Evolutionary conservation across 2,797 vertebrate genomes (phyloP).

Genomic region (Notolepis coatsorum): DNA sequence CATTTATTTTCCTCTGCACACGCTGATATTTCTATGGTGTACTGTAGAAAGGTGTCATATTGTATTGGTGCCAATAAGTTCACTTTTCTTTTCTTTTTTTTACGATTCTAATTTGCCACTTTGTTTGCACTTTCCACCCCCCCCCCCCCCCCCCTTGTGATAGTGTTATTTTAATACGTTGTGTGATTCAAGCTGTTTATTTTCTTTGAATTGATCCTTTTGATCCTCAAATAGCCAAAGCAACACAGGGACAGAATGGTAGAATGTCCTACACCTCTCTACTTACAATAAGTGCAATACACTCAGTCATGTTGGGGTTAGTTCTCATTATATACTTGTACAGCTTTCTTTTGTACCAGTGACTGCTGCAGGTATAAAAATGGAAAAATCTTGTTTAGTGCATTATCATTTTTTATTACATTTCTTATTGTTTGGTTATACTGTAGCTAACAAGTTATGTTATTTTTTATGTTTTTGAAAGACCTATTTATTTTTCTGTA

Average conservation of each 20-base stretch:
- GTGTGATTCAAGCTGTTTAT: slow-evolving; percentile 34
- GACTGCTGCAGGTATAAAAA: slow-evolving; percentile 12
- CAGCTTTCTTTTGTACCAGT: slow-evolving; percentile 20
- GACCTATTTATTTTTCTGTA: slow-evolving; percentile 19
- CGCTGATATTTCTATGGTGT: slow-evolving; percentile 6
- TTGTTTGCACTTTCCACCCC: slow-evolving; percentile 66
- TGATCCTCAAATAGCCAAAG: slow-evolving; percentile 70
- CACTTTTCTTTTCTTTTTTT: too few species aligned
- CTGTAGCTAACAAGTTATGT: slow-evolving; percentile 30
- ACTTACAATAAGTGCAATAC: slow-evolving; percentile 69
- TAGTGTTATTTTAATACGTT: slow-evolving; percentile 36
- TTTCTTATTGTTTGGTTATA: slow-evolving; percentile 5
- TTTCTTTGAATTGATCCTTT: background rate
- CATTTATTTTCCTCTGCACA: slow-evolving; percentile 14
- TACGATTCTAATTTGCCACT: slow-evolving; percentile 37
- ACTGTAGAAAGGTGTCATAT: slow-evolving; percentile 10
- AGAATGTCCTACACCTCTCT: slow-evolving; percentile 43
- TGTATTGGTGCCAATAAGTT: slow-evolving; percentile 36
- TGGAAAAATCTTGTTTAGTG: background rate
- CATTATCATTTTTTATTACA: slow-evolving; percentile 17
- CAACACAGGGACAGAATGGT: slow-evolving; percentile 52
- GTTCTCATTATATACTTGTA: slow-evolving; percentile 7
- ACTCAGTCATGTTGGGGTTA: slow-evolving; percentile 39
- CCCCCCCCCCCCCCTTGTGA: too few species aligned
- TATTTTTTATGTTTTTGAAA: slow-evolving; percentile 29